Evolutionary conservation across 2,797 vertebrate species (phyloP).

Genomic region (Micromesistius poutassou): DNA sequence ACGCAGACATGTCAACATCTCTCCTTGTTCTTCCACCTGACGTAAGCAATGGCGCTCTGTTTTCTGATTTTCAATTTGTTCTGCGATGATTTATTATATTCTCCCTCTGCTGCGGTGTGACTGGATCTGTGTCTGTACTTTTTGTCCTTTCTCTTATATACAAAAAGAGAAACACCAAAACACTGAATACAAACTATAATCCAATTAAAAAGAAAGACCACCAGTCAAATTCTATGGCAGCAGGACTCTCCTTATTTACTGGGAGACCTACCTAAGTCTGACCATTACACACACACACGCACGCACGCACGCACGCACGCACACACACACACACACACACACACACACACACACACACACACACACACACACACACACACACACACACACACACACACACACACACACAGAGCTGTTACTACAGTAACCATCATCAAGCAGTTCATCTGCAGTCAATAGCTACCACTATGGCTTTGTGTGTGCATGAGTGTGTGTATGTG

Average conservation of each 20-base stretch:
- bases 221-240: not conserved
- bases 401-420: not conserved
- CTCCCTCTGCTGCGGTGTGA: not conserved
- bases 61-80: not conserved
- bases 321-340: slow-evolving; percentile 7
- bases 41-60: not conserved
- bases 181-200: not conserved
- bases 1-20: not conserved
- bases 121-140: not conserved
- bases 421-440: not conserved
- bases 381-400: slow-evolving; percentile 12
- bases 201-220: not conserved
- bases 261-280: not conserved
- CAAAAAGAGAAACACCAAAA: slow-evolving; percentile 9
- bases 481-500: not conserved
- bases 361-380: slow-evolving; percentile 17
- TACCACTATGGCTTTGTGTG: not conserved
- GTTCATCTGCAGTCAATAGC: not conserved
- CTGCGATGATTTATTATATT: not conserved
- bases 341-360: slow-evolving; percentile 6
- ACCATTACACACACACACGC: not conserved
- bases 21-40: not conserved
- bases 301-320: slow-evolving; percentile 13
- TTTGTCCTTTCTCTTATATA: not conserved
- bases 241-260: slow-evolving; percentile 10